Evolutionary conservation across 2,797 vertebrate genomes (phyloP), one percentile per base, ranked within the genome.

Genomic region (Amniataba percoides): DNA sequence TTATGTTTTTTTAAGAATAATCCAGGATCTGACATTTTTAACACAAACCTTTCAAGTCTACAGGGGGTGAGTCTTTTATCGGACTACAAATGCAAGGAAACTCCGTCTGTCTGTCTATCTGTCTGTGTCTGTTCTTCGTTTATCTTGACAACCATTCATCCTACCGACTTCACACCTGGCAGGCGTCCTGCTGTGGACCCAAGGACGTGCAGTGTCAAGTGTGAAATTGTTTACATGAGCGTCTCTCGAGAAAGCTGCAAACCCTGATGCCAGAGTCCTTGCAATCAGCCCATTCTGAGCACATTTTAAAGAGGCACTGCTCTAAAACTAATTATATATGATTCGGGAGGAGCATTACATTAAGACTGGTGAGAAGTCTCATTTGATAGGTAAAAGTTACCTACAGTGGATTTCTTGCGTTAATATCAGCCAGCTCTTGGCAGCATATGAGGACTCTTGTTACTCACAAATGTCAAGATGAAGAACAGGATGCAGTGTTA

Each of bases 361-460:
- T 34, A 43, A 66, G 13, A 18, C 39, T 42, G 42, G 27, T 39
- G 19, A 45, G 57, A 71, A 18, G 18, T 31, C 27, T 31, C 3
- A 31, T 31, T 31, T 45, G 70, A 52, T 23, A 46, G 19, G 11
- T 1, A 51, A 25, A 15, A n/a, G 9, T 14, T 14, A 19, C 5
- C 13, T 11, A 19, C 7, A 40, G 27, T 43, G 55, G 19, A 21
- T 53, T 53, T 74, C 27, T 60, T 73, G 45, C 19, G 9, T 66
- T 72, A n/a, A 56, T 49, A 67, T 76, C 23, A 75, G 36, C 60
- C 31, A 60, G 18, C 7, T 77, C 46, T 36, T 60, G 59, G 58
- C 43, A 53, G 36, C 52, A 71, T 31, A 58, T 40, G 10, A 66
- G 25, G 66, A 27, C n/a, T 55, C 15, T 31, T 19, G 7, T 52